These are phyloP conservation scores for Heliconius hortense DNA, from an alignment of 2,888 invertebrate genomes.

Conservation along the genomic window DNA sequence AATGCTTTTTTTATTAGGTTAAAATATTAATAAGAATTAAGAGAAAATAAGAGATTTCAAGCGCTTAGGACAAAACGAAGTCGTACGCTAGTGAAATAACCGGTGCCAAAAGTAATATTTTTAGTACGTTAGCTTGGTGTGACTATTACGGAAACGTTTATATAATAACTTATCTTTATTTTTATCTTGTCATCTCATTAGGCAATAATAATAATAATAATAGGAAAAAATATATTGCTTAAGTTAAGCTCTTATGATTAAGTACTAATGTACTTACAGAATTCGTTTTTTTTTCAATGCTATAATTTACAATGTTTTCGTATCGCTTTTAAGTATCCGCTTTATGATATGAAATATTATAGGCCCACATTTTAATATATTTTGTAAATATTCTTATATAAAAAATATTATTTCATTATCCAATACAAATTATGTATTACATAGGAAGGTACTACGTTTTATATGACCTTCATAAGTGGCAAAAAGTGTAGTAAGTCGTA, in stretches of 20 bases:
- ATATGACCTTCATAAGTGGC: background rate
- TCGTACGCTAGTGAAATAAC: conserved; percentile 23
- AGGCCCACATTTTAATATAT: too few species aligned
- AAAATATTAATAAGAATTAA: too few species aligned
- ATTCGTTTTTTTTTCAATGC: too few species aligned
- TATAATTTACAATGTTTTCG: too few species aligned
- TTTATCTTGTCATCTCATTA: background rate
- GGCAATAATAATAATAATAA: background rate
- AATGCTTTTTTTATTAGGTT: too few species aligned
- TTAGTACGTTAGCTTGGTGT: background rate
- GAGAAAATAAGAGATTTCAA: background rate
- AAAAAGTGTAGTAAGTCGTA: background rate
- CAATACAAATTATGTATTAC: too few species aligned
- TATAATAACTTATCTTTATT: background rate
- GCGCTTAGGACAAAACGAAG: background rate
- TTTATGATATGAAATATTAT: too few species aligned
- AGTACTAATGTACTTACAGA: too few species aligned
- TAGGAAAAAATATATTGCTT: background rate
- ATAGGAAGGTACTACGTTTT: background rate
- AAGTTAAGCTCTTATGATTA: too few species aligned
- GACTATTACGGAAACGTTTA: background rate
- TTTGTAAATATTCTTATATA: too few species aligned
- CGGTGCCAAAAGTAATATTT: conserved; percentile 20
- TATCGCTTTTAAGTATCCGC: too few species aligned
- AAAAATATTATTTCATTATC: too few species aligned